Percentiles rank a stretch among this genome's conserved stretches.
Evolutionary conservation across 2,113 vertebrate genomes (phyloP).

Genomic region (Anser cygnoides): DNA sequence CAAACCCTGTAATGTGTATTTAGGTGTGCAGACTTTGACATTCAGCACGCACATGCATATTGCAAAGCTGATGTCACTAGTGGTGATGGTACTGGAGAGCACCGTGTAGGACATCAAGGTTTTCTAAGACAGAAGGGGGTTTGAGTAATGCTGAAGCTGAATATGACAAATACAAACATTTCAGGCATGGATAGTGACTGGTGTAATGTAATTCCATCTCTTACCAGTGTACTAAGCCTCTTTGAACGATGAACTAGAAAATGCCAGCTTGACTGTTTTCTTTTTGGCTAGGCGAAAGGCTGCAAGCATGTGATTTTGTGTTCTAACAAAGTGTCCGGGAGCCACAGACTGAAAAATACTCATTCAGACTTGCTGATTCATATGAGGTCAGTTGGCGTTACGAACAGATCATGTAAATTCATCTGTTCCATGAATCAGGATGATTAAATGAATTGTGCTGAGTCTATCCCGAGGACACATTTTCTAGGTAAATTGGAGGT

Average conservation of each 20-base stretch:
- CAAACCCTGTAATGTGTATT: not conserved
- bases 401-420: not conserved
- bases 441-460: not conserved
- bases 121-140: not conserved
- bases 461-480: not conserved
- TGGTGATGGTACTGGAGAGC: not conserved
- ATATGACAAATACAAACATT: not conserved
- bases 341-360: not conserved
- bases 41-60: not conserved
- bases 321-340: not conserved
- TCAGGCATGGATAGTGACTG: not conserved
- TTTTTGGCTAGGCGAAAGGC: not conserved
- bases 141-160: not conserved
- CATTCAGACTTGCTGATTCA: not conserved
- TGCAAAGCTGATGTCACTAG: not conserved
- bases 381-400: not conserved
- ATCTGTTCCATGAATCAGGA: not conserved
- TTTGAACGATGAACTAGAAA: not conserved
- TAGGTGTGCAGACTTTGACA: not conserved
- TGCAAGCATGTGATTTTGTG: not conserved
- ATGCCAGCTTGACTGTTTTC: not conserved
- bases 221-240: not conserved
- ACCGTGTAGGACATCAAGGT: accelerated
- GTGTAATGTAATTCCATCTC: not conserved
- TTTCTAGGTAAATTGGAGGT: not conserved